Conservation (phyloP, 92 coral and sea anemone genomes). For the Palythoa caribaeorum region DNA sequence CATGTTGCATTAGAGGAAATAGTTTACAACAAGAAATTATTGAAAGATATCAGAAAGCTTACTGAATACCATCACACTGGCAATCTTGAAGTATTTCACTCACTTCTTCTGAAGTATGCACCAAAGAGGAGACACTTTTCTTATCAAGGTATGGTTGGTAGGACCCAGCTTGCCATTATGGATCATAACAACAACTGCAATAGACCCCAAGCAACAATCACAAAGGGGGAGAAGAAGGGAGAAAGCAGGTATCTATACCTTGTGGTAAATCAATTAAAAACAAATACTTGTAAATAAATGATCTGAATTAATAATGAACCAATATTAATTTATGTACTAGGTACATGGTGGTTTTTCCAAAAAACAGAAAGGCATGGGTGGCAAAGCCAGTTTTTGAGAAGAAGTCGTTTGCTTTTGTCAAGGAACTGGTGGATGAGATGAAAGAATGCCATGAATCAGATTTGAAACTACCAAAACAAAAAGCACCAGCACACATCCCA, state of each 20-base stretch:
- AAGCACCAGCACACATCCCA: slow-evolving; percentile 37
- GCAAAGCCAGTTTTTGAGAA: slow-evolving; percentile 50
- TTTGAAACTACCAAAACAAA: slow-evolving; percentile 22
- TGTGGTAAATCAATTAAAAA: background rate
- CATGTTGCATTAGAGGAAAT: slow-evolving; percentile 48
- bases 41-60: slow-evolving; percentile 15
- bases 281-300: background rate
- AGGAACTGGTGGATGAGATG: slow-evolving; percentile 48
- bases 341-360: slow-evolving; percentile 55
- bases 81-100: slow-evolving; percentile 13
- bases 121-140: slow-evolving; percentile 39
- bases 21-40: slow-evolving; percentile 10
- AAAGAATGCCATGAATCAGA: slow-evolving; percentile 16
- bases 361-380: slow-evolving; percentile 56
- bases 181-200: slow-evolving; percentile 43
- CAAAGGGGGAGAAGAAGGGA: slow-evolving; percentile 42
- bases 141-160: slow-evolving; percentile 47
- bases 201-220: slow-evolving; percentile 48
- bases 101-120: slow-evolving; percentile 16
- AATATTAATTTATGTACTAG: background rate
- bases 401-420: slow-evolving; percentile 34
- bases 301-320: background rate
- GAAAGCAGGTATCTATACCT: slow-evolving; percentile 23
- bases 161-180: slow-evolving; percentile 45
- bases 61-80: slow-evolving; percentile 44